Conservation (phyloP, 2,797 vertebrate species). For the Gallirallus australis region DNA sequence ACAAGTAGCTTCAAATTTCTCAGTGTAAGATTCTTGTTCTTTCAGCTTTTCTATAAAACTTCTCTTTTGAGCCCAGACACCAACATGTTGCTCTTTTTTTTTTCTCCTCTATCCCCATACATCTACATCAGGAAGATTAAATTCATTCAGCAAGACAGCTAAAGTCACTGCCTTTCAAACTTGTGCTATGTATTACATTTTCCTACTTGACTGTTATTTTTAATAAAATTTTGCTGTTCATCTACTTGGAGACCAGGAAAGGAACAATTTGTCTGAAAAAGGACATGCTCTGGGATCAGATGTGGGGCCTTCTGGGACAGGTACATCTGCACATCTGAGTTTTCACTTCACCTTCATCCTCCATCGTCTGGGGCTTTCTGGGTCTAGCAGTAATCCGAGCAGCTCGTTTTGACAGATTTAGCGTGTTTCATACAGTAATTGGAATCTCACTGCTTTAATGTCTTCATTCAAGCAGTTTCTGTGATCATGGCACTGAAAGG, state of each 20-base stretch:
- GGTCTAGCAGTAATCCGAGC: neutral
- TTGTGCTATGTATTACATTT: neutral
- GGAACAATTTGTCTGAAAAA: neutral
- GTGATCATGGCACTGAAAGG: conserved; percentile 41
- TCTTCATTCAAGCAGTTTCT: conserved; percentile 59
- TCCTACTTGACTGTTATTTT: conserved; percentile 11
- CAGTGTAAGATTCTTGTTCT: neutral
- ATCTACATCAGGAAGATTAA: conserved; percentile 5
- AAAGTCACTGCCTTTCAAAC: conserved; percentile 41
- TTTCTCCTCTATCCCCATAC: neutral
- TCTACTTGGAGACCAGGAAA: neutral
- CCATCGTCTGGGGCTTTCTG: neutral
- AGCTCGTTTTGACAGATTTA: conserved; percentile 44
- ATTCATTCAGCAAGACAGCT: neutral
- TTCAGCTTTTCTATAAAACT: neutral
- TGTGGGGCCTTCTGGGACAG: fast-evolving
- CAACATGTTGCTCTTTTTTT: fast-evolving
- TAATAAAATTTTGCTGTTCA: conserved; percentile 34
- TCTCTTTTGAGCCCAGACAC: neutral
- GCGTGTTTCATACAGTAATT: conserved; percentile 40
- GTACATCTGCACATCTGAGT: neutral
- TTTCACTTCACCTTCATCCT: neutral
- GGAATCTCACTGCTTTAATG: conserved; percentile 42
- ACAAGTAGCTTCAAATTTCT: neutral
- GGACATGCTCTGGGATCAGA: neutral